Evolutionary conservation across 2,113 vertebrate species (phyloP).

Genomic region (Menidia beryllina): DNA sequence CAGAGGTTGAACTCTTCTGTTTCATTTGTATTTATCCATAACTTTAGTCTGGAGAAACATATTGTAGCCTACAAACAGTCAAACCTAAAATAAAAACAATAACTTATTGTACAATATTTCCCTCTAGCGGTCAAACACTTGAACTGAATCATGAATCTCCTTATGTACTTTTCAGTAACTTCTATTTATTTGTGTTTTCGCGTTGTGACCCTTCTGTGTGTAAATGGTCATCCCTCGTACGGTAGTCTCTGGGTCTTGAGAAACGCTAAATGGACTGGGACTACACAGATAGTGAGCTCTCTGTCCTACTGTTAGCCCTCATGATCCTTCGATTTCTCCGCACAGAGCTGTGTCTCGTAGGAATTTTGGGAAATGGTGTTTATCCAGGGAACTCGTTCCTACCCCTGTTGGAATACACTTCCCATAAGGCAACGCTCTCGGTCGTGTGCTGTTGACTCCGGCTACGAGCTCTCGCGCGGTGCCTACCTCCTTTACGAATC

Average conservation of each 20-base stretch:
- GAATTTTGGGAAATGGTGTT: constrained; percentile 65
- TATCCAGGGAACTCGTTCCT: fast-evolving
- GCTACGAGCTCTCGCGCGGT: constrained; percentile 2
- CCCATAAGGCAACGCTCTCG: constrained; percentile 44
- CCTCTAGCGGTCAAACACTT: constrained; percentile 46
- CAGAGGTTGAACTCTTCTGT: too few relatives aligned
- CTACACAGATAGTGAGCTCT: too few relatives aligned
- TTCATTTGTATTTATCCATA: too few relatives aligned
- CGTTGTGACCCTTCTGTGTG: background rate
- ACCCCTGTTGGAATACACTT: constrained; percentile 41
- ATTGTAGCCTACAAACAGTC: too few relatives aligned
- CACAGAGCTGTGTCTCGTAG: background rate
- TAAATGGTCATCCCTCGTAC: too few relatives aligned
- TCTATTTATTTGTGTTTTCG: constrained; percentile 11
- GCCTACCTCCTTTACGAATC: constrained; percentile 10
- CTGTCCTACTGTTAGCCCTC: too few relatives aligned
- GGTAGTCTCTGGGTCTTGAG: too few relatives aligned
- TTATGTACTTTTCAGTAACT: background rate
- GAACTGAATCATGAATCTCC: background rate
- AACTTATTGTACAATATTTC: constrained; percentile 15
- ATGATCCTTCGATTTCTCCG: background rate
- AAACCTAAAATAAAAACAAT: background rate
- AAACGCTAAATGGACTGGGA: background rate
- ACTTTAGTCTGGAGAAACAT: too few relatives aligned
- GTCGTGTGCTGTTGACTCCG: background rate